Conservation (phyloP, 1,140 invertebrate species). For the Manduca sexta region DNA sequence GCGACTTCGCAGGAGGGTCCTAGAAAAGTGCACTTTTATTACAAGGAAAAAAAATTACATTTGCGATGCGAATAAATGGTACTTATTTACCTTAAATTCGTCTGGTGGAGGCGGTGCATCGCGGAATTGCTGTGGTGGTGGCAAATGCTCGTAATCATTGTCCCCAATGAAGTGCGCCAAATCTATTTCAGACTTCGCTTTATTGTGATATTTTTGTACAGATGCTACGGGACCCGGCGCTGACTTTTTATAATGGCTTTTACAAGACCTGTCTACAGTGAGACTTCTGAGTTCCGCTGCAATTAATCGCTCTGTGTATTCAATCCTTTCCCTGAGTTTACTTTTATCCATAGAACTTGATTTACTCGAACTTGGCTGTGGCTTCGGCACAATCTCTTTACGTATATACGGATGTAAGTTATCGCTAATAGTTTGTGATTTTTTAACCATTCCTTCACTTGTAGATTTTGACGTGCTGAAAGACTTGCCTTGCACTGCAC, state of each 20-base stretch:
- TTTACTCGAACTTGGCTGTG: slow-evolving; percentile 34
- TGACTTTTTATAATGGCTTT: slow-evolving; percentile 39
- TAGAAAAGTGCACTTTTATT: slow-evolving; percentile 14
- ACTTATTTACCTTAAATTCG: slow-evolving; percentile 75
- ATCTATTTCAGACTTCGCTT: slow-evolving; percentile 74
- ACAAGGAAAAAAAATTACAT: too few species aligned
- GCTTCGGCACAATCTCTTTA: slow-evolving; percentile 62
- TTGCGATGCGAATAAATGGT: too few species aligned
- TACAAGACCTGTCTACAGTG: slow-evolving; percentile 63
- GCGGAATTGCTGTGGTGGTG: slow-evolving; percentile 89
- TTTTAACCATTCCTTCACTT: slow-evolving; percentile 58
- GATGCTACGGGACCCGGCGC: slow-evolving; percentile 25
- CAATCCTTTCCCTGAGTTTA: slow-evolving; percentile 65
- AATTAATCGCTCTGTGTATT: slow-evolving; percentile 70
- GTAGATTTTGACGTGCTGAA: slow-evolving; percentile 38
- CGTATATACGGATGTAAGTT: slow-evolving; percentile 69
- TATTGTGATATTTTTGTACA: slow-evolving; percentile 56
- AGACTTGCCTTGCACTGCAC: slow-evolving; percentile 57
- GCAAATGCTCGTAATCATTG: slow-evolving; percentile 83
- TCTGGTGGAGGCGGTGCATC: slow-evolving; percentile 85
- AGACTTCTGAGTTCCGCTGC: slow-evolving; percentile 68
- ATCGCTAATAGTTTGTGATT: slow-evolving; percentile 63
- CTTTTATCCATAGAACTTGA: slow-evolving; percentile 48
- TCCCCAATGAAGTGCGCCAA: slow-evolving; percentile 71
- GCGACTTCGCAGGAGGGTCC: slow-evolving; percentile 66